Evolutionary conservation across 2,888 invertebrate genomes (phyloP), one percentile per base, ranked within the genome.

Genomic region (Helleia helle): DNA sequence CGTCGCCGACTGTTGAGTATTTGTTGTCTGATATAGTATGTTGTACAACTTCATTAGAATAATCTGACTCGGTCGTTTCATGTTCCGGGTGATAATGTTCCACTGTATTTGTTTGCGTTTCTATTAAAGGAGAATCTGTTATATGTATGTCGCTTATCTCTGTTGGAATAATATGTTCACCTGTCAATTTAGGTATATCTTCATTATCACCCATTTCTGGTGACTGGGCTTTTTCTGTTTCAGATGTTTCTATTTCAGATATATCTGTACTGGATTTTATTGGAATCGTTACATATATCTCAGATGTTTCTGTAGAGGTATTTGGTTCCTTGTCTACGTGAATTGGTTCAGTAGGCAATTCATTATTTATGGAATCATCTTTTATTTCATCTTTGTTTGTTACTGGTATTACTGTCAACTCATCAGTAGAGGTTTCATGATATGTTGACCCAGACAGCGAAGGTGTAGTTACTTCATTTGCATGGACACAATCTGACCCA

Each of bases 401-500:
- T 3, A 29, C 31, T 31, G 31, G 12, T 17, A 15, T 38, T 34
- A 47, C 39, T 31, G 42, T 39, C 14, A 28, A 24, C 34, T 49
- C 49, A 12, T 46, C 28, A 17, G 41, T 5, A 18, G 30, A 15
- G 37, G 46, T 36, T 27, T 50, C 43, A 27, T 31, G 26, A 36
- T 41, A 40, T 28, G 52, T 44, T 34, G 34, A 30, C 15, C 8
- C 34, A 9, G 29, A 15, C 9, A 37, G 17, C 13, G 28, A 29
- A 27, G 31, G 18, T 36, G 44, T 15, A 11, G 40, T 28, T 14
- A 28, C 22, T 30, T 40, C 44, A 17, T 44, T 44, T 26, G 43
- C 41, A 28, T 36, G 38, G 18, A 29, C 40, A 48, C 76, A 76
- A 14, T 63, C 51, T 31, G 48, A 18, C 30, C 56, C 64, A 40